Evolutionary conservation across 1,140 invertebrate species (phyloP).

Genomic region (Rhopalosiphum maidis): DNA sequence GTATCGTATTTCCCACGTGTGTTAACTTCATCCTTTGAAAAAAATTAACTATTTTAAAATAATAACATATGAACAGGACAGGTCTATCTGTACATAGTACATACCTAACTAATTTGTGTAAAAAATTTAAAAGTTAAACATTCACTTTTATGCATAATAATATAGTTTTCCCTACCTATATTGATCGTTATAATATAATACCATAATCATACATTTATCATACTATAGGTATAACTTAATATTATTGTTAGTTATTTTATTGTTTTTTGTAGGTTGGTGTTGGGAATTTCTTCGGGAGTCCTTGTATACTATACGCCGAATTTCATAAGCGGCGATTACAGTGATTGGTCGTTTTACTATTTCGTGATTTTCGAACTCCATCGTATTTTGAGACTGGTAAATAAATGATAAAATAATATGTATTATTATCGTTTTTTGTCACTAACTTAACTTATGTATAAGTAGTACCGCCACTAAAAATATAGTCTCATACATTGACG

Average conservation of each 20-base stretch:
- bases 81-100: no score
- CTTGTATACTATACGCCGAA: conserved; percentile 86
- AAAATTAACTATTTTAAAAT: no score
- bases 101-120: neutral
- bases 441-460: neutral
- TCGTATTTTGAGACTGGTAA: conserved; percentile 44
- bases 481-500: neutral
- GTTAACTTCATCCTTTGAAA: no score
- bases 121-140: neutral
- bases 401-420: neutral
- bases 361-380: conserved; percentile 12
- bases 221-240: neutral
- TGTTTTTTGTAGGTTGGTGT: conserved; percentile 17
- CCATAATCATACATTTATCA: neutral
- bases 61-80: no score
- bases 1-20: no score
- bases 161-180: neutral
- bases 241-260: conserved; percentile 46
- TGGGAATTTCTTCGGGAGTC: conserved; percentile 73
- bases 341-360: neutral
- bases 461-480: neutral
- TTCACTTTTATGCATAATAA: neutral
- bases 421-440: neutral
- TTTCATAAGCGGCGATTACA: conserved; percentile 63
- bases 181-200: neutral